Evolutionary conservation across 2,888 invertebrate species (phyloP), one percentile per base, ranked within the genome.

Genomic region (Slavum lentiscoides): DNA sequence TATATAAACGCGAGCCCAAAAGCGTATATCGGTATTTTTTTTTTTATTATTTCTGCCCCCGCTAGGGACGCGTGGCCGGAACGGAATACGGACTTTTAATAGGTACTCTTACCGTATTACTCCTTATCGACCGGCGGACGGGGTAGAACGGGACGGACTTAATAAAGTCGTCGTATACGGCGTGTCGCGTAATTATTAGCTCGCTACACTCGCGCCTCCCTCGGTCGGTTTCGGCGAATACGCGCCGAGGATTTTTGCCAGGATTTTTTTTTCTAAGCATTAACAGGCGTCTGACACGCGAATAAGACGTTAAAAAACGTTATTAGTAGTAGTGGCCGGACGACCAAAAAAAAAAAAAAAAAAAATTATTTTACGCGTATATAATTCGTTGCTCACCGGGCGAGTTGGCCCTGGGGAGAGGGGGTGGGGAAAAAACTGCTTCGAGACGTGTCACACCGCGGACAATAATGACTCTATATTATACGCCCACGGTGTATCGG

Each of bases 241-340:
- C 43, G 30, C 30, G 30, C 2, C 30, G 30, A 30, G 2, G 30
- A 4, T 30, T n/a, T n/a, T n/a, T n/a, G n/a, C n/a, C n/a, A n/a
- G n/a, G n/a, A n/a, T n/a, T n/a, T n/a, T n/a, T n/a, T n/a, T n/a
- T n/a, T n/a, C n/a, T n/a, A n/a, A n/a, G n/a, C 39, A 8, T 39
- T 39, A 80, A 30, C 72, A 64, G 80, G 72, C 80, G 80, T 72
- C 72, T 66, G 53, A 23, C 80, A 80, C 80, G 80, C 80, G 80
- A 80, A 80, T 9, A 9, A 55, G n/a, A 62, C 80, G 66, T 80
- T 70, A 80, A 80, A 72, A 39, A 80, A 30, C 4, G 4, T 30
- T 59, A 75, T 43, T 59, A 66, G 55, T 11, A 13, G 43, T 7
- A 6, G 43, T 6, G 43, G 43, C 1, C 43, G 43, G 7, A 11